Conservation (phyloP, 2,113 vertebrate species). For the Poecile atricapillus region DNA sequence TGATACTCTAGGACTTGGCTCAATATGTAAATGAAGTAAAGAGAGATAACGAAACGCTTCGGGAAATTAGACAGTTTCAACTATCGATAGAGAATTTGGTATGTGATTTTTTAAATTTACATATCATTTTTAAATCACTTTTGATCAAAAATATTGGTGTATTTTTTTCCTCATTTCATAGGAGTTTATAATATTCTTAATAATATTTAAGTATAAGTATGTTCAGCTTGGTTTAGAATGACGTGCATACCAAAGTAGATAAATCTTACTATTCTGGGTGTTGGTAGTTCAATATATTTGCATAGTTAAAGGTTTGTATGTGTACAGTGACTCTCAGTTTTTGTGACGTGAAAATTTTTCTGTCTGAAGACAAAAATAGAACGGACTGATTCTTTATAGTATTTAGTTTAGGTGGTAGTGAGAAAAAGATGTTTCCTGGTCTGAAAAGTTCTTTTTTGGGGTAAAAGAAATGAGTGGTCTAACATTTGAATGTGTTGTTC, state of each 20-base stretch:
- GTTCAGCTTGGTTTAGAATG: background rate
- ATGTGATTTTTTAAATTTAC: conserved; percentile 24
- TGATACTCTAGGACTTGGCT: conserved; percentile 87
- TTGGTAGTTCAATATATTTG: background rate
- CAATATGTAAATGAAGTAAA: conserved; percentile 99
- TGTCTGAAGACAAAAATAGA: background rate
- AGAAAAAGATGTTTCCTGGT: background rate
- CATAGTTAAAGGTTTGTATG: background rate
- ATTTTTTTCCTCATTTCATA: background rate
- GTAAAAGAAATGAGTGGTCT: background rate
- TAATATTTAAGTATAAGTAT: background rate
- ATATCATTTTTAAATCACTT: background rate
- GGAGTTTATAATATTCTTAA: background rate
- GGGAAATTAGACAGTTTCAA: conserved; percentile 95
- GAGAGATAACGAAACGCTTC: conserved; percentile 94
- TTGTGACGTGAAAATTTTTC: background rate
- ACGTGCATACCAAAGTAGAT: background rate
- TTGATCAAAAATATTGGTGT: background rate
- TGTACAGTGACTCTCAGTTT: background rate
- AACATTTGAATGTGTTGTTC: background rate
- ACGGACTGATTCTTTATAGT: background rate
- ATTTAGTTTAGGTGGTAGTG: background rate
- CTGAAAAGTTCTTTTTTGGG: background rate
- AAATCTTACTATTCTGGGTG: background rate
- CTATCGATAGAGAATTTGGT: conserved; percentile 97